Percentiles rank a stretch among this genome's conserved stretches.
phyloP scores from a whole-genome alignment of 2,888 invertebrate species.

The Machimus rusticus region DNA sequence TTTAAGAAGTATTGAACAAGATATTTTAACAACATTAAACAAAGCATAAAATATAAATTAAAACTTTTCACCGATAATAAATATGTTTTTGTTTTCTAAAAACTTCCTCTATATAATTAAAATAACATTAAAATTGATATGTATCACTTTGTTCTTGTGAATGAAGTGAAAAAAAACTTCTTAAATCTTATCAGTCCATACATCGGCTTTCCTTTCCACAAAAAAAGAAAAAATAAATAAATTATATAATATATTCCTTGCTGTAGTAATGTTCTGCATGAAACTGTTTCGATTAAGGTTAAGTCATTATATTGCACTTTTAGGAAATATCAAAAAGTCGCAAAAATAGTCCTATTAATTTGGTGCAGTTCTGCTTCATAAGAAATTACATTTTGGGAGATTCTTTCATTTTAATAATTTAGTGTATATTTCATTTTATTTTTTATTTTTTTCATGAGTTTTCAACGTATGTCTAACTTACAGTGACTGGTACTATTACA shows the following conservation, averaged over 20 bases:
- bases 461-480: background rate
- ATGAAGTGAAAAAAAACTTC: background rate
- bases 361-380: constrained; percentile 15
- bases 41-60: background rate
- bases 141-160: background rate
- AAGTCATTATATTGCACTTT: background rate
- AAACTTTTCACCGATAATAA: background rate
- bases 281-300: constrained; percentile 9
- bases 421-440: background rate
- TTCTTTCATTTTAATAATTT: background rate
- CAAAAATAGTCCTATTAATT: background rate
- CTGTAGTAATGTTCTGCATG: background rate
- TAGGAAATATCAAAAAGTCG: background rate
- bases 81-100: background rate
- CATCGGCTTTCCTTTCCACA: background rate
- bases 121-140: background rate
- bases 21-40: background rate
- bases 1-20: background rate
- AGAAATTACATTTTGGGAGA: background rate
- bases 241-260: background rate
- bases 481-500: background rate
- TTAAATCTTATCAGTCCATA: constrained; percentile 13
- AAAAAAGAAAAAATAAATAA: background rate
- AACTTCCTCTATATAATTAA: background rate
- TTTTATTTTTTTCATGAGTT: background rate